Evolutionary conservation across 2,113 vertebrate species (phyloP).

Genomic region (Asarcornis scutulata): DNA sequence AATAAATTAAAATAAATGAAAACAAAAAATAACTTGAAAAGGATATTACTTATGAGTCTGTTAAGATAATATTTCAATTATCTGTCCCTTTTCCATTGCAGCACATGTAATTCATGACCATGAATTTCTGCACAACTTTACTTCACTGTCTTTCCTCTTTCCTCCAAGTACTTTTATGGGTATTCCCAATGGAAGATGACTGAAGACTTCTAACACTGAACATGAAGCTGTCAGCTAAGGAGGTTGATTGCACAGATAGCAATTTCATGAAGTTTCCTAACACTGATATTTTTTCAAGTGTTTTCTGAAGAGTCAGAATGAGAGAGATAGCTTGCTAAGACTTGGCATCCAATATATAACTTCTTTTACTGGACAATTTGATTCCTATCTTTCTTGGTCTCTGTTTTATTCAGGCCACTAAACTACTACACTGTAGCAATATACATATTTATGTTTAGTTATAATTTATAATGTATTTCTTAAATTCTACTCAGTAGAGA

Average conservation of each 20-base stretch:
- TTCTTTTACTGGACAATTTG: background rate
- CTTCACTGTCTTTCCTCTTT: background rate
- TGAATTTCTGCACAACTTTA: background rate
- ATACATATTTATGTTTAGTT: background rate
- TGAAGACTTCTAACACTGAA: background rate
- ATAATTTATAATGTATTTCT: background rate
- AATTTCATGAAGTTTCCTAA: background rate
- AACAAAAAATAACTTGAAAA: background rate
- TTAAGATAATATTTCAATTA: background rate
- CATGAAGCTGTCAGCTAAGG: background rate
- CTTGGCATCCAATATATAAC: background rate
- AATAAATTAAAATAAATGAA: too few species aligned
- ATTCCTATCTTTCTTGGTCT: background rate
- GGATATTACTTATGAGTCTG: background rate
- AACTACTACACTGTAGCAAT: background rate
- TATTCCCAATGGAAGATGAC: background rate
- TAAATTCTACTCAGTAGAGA: background rate
- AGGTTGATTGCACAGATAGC: background rate
- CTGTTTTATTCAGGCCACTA: background rate
- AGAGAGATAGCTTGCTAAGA: background rate
- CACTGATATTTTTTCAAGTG: background rate
- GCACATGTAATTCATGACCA: background rate
- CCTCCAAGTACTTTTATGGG: background rate
- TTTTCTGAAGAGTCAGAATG: background rate
- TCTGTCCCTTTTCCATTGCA: background rate